phyloP scores from a whole-genome alignment of 2,113 vertebrate genomes.

The Crocuta crocuta region DNA sequence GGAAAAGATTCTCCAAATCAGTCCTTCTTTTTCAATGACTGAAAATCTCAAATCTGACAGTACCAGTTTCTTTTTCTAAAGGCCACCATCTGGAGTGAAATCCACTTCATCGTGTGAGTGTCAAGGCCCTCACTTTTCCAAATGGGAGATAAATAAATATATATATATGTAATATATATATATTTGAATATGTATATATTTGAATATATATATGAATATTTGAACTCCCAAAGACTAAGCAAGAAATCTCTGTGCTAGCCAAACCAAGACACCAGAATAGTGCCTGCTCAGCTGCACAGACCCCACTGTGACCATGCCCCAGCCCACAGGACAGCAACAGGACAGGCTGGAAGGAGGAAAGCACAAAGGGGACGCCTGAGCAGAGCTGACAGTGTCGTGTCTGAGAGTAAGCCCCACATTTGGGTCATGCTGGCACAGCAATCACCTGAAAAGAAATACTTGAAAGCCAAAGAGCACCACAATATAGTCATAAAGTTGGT shows the following conservation, averaged over 20 bases:
- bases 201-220: no score
- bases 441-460: not conserved
- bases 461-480: not conserved
- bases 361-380: not conserved
- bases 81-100: not conserved
- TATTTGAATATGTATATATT: no score
- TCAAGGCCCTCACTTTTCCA: not conserved
- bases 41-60: not conserved
- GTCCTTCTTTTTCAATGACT: not conserved
- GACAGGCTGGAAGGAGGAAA: not conserved
- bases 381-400: no score
- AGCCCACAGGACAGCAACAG: not conserved
- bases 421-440: rapidly evolving
- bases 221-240: not conserved
- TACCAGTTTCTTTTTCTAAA: not conserved
- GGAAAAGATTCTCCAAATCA: not conserved
- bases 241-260: not conserved
- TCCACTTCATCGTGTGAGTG: not conserved
- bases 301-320: not conserved
- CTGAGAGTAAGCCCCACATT: not conserved
- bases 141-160: not conserved
- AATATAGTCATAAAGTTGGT: not conserved
- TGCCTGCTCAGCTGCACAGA: not conserved
- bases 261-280: not conserved
- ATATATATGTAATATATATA: no score